Evolutionary conservation across 2,113 vertebrate genomes (phyloP).

Genomic region (Pelvicachromis taeniatus): DNA sequence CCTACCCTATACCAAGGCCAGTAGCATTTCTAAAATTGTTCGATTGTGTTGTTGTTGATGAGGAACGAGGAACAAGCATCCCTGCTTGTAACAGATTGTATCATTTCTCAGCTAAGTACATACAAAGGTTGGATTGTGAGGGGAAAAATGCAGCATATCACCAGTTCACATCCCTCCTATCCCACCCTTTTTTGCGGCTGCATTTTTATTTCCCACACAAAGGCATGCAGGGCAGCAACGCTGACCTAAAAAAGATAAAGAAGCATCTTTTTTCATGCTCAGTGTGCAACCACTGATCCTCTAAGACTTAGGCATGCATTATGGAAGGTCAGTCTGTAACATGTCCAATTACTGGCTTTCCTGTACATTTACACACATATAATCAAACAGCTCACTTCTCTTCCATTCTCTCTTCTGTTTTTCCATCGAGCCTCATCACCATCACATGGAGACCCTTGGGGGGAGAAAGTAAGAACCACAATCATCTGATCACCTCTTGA

Average conservation of each 20-base stretch:
- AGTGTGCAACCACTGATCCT: neutral
- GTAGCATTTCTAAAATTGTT: neutral
- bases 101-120: neutral
- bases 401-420: neutral
- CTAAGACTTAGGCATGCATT: neutral
- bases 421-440: neutral
- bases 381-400: neutral
- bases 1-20: neutral
- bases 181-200: neutral
- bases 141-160: neutral
- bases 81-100: neutral
- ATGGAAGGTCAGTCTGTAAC: neutral
- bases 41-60: constrained; percentile 10
- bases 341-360: neutral
- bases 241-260: neutral
- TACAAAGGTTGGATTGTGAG: neutral
- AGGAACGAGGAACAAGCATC: neutral
- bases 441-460: constrained; percentile 51
- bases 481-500: constrained; percentile 54
- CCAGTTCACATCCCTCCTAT: neutral
- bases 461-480: constrained; percentile 10
- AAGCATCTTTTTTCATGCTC: neutral
- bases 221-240: neutral
- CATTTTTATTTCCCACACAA: neutral
- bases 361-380: neutral